Evolutionary conservation across 1,140 invertebrate genomes (phyloP), one percentile per base, ranked within the genome.

Genomic region (Pseudomyrmex sp.): DNA sequence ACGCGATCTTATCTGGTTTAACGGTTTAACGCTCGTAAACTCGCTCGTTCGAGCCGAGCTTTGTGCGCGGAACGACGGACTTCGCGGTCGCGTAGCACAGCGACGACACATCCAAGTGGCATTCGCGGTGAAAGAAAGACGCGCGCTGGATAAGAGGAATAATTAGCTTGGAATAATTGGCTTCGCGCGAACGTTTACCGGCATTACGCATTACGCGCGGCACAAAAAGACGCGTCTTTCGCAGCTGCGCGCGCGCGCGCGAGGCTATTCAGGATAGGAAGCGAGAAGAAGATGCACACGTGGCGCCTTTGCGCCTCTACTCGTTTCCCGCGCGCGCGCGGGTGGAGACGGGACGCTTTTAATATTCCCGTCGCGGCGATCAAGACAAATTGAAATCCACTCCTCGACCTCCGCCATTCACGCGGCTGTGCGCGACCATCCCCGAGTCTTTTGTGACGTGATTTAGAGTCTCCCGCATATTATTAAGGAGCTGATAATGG

Each of bases 311-410:
- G 18, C 18, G 35, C 35, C 35, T 7, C 35, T 18, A 7, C 5
- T 5, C 35, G 5, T 35, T 35, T 35, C 35, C 5, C 35, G 35
- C 35, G 35, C 35, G 35, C 35, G 10, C 54, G 76, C 66, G 76
- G 76, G 52, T 48, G 74, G 20, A 52, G 5, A 35, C 35, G 35
- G 48, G 23, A 61, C 35, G 59, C 26, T 68, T 84, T 92, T 91
- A 90, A 91, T 91, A 92, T 92, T 91, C 91, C 85, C 84, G 89
- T 91, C 90, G 86, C 88, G 90, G 87, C 91, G 90, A 92, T 92
- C 91, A 88, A 90, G 90, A 92, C 92, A 92, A 93, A 93, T 92
- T 91, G 91, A 92, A 91, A 91, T 92, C 90, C 88, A 86, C 75
- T 80, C 84, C 62, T 85, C 74, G 87, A 66, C 61, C 84, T 54